Evolutionary conservation across 1,140 invertebrate species (phyloP).

Genomic region (Diabrotica virgifera): DNA sequence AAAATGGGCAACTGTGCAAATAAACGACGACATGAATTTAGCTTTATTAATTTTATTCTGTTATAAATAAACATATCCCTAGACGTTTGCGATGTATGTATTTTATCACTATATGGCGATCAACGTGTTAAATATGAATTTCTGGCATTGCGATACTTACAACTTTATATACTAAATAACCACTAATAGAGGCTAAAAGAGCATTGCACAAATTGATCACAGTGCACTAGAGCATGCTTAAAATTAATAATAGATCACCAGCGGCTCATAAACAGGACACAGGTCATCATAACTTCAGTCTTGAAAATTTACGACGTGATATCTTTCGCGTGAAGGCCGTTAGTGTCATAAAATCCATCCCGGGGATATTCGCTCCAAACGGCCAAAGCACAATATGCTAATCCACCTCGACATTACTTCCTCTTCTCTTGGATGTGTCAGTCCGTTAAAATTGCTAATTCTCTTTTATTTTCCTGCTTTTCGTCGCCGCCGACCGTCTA

Average conservation of each 20-base stretch:
- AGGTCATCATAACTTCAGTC: neutral
- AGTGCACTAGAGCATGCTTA: too few relatives aligned
- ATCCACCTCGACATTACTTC: conserved; percentile 29
- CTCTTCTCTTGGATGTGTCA: conserved; percentile 22
- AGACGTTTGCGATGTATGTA: too few relatives aligned
- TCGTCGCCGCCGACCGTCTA: neutral
- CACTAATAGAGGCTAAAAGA: too few relatives aligned
- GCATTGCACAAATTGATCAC: too few relatives aligned
- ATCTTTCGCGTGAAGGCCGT: conserved; percentile 20
- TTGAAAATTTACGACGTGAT: conserved; percentile 3
- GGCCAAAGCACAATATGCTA: conserved; percentile 25
- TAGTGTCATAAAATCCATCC: conserved; percentile 21
- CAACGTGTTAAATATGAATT: too few relatives aligned
- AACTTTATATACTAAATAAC: too few relatives aligned
- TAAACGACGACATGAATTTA: too few relatives aligned
- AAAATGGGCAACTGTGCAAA: too few relatives aligned
- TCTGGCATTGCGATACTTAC: too few relatives aligned
- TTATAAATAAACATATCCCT: too few relatives aligned
- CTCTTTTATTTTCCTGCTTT: conserved; percentile 25
- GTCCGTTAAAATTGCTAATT: conserved; percentile 33
- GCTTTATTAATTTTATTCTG: too few relatives aligned
- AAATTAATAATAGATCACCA: neutral
- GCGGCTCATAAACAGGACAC: conserved; percentile 1
- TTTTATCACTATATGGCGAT: too few relatives aligned
- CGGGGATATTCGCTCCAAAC: conserved; percentile 16